phyloP scores from a whole-genome alignment of 1,140 invertebrate genomes.

The Drosophila quadrilineata region DNA sequence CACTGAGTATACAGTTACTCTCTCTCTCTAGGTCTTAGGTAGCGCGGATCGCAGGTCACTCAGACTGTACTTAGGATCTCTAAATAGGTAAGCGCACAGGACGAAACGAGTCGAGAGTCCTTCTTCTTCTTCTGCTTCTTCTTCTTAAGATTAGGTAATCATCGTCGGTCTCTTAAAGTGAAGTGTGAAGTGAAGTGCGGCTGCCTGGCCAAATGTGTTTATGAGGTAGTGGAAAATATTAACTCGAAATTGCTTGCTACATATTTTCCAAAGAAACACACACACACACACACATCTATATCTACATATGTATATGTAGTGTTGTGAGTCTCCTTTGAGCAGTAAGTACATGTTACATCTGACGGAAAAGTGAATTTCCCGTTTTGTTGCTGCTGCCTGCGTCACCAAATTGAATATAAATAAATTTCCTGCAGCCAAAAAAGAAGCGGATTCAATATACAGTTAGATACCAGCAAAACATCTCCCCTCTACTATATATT shows the following conservation, averaged over 20 bases:
- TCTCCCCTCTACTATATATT: too few relatives aligned
- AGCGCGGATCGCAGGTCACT: background rate
- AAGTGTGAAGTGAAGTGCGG: too few relatives aligned
- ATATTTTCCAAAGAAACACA: conserved; percentile 6
- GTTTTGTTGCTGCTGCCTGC: conserved; percentile 54
- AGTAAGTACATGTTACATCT: background rate
- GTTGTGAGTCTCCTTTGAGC: background rate
- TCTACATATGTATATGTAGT: too few relatives aligned
- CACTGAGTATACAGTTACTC: background rate
- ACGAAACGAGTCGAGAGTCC: too few relatives aligned
- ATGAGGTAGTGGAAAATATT: conserved; percentile 69
- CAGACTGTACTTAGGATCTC: conserved; percentile 28
- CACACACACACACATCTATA: background rate
- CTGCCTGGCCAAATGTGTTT: conserved; percentile 50
- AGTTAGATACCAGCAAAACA: background rate
- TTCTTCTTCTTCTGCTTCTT: too few relatives aligned
- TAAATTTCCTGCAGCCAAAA: conserved; percentile 69
- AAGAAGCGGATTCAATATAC: background rate
- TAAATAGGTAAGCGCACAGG: background rate
- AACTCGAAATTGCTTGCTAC: conserved; percentile 39
- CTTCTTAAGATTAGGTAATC: conserved; percentile 66
- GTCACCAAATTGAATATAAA: conserved; percentile 76
- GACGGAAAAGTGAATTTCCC: conserved; percentile 60
- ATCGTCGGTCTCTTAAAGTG: too few relatives aligned
- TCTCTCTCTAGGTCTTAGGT: conserved; percentile 28